These are phyloP conservation scores for Oplegnathus fasciatus DNA, from an alignment of 2,113 vertebrate species.

Conservation along the genomic window DNA sequence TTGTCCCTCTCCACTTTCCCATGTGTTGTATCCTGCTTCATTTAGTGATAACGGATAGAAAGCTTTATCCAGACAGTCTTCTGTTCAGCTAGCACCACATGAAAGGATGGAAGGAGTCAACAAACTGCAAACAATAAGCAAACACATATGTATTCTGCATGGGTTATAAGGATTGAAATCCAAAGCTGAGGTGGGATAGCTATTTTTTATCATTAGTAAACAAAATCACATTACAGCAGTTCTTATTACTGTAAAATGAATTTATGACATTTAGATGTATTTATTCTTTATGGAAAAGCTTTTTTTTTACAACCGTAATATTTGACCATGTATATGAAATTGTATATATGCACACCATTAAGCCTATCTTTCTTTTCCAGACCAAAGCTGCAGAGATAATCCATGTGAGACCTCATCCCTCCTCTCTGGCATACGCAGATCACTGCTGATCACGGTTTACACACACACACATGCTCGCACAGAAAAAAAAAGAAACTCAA, in stretches of 20 bases:
- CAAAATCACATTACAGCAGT: background rate
- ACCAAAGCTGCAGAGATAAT: slow-evolving; percentile 77
- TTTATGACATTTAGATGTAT: background rate
- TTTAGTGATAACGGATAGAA: background rate
- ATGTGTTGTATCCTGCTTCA: slow-evolving; percentile 1
- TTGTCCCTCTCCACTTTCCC: background rate
- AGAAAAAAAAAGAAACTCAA: slow-evolving; percentile 19
- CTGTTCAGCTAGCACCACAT: background rate
- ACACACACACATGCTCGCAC: slow-evolving; percentile 20
- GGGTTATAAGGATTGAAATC: background rate
- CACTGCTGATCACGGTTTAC: slow-evolving; percentile 46
- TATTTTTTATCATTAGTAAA: background rate
- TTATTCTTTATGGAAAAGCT: background rate
- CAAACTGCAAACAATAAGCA: background rate
- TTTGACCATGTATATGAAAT: slow-evolving; percentile 28
- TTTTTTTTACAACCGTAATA: background rate
- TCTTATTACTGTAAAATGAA: background rate
- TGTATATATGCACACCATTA: slow-evolving; percentile 55
- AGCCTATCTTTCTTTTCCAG: slow-evolving; percentile 65
- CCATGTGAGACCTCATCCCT: slow-evolving; percentile 64
- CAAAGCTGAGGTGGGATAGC: background rate
- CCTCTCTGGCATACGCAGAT: slow-evolving; percentile 42
- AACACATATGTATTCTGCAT: background rate
- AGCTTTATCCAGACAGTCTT: slow-evolving; percentile 25
- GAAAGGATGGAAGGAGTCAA: background rate